Conservation (phyloP, 2,113 vertebrate species). For the Verasper variegatus region DNA sequence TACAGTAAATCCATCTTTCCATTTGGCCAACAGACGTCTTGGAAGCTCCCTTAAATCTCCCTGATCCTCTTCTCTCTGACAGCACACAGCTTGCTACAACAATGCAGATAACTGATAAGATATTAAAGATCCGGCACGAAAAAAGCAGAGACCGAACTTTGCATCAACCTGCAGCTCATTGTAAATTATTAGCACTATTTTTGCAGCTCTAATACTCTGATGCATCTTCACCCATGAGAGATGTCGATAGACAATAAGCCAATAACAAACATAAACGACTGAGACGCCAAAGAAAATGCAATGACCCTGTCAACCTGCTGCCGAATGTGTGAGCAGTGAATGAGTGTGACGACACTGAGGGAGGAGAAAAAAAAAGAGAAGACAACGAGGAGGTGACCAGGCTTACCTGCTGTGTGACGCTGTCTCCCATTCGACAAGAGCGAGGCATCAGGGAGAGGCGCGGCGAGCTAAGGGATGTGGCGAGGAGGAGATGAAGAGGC, state of each 20-base stretch:
- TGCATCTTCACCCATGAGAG: not conserved
- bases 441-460: conserved; percentile 66
- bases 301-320: not conserved
- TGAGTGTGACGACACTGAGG: not conserved
- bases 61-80: conserved; percentile 15
- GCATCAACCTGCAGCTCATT: not conserved
- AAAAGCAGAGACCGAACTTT: not conserved
- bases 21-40: conserved; percentile 32
- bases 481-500: conserved; percentile 50
- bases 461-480: conserved; percentile 34
- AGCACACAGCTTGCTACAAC: not conserved
- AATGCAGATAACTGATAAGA: conserved; percentile 1
- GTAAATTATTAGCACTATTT: not conserved
- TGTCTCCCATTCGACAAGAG: conserved; percentile 69
- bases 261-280: not conserved
- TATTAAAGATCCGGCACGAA: not conserved
- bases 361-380: not conserved
- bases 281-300: not conserved
- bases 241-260: not conserved
- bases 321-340: not conserved
- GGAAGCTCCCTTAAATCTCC: conserved; percentile 36
- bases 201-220: not conserved
- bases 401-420: conserved; percentile 75
- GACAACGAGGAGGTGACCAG: not conserved
- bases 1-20: conserved; percentile 50